Conservation (phyloP, 2,797 vertebrate genomes). For the Caiman crocodilus region DNA sequence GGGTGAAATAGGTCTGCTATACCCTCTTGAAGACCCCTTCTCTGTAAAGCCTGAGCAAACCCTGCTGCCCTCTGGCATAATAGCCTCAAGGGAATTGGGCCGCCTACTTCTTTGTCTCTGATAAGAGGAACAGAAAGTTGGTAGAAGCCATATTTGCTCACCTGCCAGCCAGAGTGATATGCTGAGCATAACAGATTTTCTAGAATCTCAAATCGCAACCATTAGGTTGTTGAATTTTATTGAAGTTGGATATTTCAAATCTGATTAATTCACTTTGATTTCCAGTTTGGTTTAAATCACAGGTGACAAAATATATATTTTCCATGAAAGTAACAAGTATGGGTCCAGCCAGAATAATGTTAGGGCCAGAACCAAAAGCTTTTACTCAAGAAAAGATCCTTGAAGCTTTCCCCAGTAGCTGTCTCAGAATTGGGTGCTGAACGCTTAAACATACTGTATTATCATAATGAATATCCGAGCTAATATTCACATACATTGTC, state of each 20-base stretch:
- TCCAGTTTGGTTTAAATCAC: neutral
- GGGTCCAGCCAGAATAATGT: neutral
- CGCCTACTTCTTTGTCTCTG: rapidly evolving
- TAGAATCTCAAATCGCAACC: neutral
- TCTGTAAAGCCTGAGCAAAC: neutral
- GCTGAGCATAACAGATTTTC: neutral
- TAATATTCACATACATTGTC: neutral
- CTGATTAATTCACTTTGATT: neutral
- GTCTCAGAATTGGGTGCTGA: neutral
- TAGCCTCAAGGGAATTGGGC: neutral
- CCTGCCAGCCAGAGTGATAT: neutral
- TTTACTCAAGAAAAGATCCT: neutral
- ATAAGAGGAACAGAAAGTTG: neutral
- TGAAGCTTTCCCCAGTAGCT: neutral
- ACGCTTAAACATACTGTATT: neutral
- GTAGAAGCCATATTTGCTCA: neutral
- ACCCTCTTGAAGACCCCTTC: neutral
- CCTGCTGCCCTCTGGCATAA: neutral
- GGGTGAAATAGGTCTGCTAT: neutral
- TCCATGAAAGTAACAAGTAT: neutral
- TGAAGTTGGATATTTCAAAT: neutral
- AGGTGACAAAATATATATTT: no score
- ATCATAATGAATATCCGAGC: no score
- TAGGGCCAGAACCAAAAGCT: neutral
- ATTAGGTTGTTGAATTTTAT: neutral